phyloP scores from a whole-genome alignment of 2,113 vertebrate species.

The Seriola aureovittata region DNA sequence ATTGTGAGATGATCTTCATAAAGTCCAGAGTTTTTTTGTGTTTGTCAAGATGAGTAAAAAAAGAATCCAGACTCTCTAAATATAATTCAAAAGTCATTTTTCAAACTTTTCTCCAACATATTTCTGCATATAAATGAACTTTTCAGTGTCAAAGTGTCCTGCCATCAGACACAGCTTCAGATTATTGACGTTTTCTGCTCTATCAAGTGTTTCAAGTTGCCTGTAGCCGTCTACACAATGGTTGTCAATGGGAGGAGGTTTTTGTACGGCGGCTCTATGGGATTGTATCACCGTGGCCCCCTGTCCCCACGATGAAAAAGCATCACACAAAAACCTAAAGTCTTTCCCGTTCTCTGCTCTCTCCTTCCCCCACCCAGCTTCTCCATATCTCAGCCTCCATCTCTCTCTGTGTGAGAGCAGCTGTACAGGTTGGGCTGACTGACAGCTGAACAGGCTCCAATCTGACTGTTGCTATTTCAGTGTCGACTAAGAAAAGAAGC shows the following conservation, averaged over 20 bases:
- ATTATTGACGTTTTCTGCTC: neutral
- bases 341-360: conserved; percentile 17
- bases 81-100: neutral
- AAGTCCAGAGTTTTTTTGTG: neutral
- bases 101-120: neutral
- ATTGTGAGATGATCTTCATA: neutral
- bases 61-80: neutral
- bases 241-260: conserved; percentile 79
- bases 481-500: conserved; percentile 68
- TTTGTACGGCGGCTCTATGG: conserved; percentile 90
- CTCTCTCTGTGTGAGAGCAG: conserved; percentile 56
- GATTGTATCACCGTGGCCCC: conserved; percentile 90
- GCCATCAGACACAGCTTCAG: neutral
- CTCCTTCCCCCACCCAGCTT: conserved; percentile 50
- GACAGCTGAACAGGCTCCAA: neutral
- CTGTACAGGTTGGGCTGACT: conserved; percentile 52
- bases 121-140: neutral
- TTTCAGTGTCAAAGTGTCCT: neutral
- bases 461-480: conserved; percentile 81
- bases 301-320: conserved; percentile 91
- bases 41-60: neutral
- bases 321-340: conserved; percentile 89
- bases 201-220: neutral
- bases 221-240: conserved; percentile 23
- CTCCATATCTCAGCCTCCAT: conserved; percentile 75